Evolutionary conservation across 2,888 invertebrate species (phyloP).

Genomic region (Rotaria macrura): DNA sequence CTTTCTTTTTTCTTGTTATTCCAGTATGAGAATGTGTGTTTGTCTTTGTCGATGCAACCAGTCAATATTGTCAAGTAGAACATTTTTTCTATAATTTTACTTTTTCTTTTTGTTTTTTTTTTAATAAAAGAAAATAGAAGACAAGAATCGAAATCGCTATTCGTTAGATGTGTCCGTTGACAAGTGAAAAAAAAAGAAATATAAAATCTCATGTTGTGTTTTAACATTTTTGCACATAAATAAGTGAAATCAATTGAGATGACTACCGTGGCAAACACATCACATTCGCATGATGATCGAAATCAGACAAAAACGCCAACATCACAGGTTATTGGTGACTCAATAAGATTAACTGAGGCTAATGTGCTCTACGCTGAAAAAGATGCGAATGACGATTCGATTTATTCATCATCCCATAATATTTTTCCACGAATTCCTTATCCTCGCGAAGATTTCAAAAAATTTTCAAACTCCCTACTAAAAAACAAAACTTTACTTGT

Average conservation of each 20-base stretch:
- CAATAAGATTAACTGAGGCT: not conserved
- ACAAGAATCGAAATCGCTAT: not conserved
- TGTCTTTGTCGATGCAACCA: not conserved
- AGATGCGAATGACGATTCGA: not conserved
- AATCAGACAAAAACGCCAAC: not conserved
- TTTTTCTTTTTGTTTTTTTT: not conserved
- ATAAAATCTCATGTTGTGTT: not conserved
- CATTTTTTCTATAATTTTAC: not conserved
- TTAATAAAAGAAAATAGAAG: not conserved
- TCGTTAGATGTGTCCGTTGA: not conserved
- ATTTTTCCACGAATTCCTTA: not conserved
- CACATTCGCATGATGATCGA: not conserved
- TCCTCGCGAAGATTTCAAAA: not conserved
- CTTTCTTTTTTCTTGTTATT: not conserved
- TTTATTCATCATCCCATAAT: not conserved
- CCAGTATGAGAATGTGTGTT: not conserved
- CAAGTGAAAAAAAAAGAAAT: not conserved
- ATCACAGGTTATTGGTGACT: not conserved
- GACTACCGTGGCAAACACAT: not conserved
- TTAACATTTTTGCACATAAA: not conserved
- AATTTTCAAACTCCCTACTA: not conserved
- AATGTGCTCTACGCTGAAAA: too few species aligned
- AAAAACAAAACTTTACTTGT: not conserved
- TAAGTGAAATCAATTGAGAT: not conserved
- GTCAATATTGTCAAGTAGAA: not conserved